These are phyloP conservation scores for Felis chaus DNA, from an alignment of 2,113 vertebrate genomes.

Conservation along the genomic window DNA sequence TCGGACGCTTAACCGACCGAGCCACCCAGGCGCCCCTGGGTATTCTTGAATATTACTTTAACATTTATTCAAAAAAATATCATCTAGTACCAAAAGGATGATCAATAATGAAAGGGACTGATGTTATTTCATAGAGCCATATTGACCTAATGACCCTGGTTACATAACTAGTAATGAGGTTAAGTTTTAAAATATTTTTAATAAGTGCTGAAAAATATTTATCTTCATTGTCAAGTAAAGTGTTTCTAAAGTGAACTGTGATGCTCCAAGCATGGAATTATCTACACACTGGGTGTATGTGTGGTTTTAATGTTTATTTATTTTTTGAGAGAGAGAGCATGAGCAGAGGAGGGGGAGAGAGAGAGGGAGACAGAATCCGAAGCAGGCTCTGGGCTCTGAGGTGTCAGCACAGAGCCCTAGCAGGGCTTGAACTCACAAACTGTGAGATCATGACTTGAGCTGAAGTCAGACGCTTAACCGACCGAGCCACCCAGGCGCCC, in stretches of 20 bases:
- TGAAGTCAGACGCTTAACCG: too few relatives aligned
- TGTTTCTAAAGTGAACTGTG: constrained; percentile 29
- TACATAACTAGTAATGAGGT: neutral
- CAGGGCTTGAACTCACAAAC: too few relatives aligned
- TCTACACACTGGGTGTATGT: neutral
- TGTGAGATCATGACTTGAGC: too few relatives aligned
- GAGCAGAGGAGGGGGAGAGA: too few relatives aligned
- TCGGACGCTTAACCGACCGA: too few relatives aligned
- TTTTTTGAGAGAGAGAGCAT: too few relatives aligned
- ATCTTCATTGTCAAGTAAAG: neutral
- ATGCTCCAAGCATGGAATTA: neutral
- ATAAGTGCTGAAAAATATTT: neutral
- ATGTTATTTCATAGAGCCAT: neutral
- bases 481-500: too few relatives aligned
- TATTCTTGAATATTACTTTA: neutral
- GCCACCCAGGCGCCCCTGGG: too few relatives aligned
- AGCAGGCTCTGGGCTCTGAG: too few relatives aligned
- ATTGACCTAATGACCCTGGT: neutral
- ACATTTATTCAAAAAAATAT: neutral
- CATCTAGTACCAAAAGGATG: neutral
- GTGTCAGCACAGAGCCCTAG: too few relatives aligned
- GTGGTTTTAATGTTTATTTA: too few relatives aligned
- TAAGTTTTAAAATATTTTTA: constrained; percentile 17
- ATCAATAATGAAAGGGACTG: neutral
- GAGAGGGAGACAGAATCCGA: too few relatives aligned